Percentiles rank a stretch among this genome's conserved stretches.
These are phyloP conservation scores for Hippocampus barbouri DNA, from an alignment of 2,113 vertebrate species.

Conservation along the genomic window DNA sequence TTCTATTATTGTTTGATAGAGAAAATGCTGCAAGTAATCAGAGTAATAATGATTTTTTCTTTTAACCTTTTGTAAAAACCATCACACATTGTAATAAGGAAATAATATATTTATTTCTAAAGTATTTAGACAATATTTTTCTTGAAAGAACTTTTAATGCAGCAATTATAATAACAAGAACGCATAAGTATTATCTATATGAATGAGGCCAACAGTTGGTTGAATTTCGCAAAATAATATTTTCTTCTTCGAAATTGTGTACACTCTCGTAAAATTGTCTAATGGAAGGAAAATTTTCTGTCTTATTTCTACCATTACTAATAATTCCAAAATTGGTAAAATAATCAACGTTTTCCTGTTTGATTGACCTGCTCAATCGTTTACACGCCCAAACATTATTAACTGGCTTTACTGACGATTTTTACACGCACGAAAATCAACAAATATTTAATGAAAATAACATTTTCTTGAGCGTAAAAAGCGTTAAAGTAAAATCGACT, in stretches of 20 bases:
- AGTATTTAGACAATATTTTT: no score
- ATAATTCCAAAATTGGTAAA: neutral
- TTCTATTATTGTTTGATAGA: neutral
- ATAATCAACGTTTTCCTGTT: neutral
- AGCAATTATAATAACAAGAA: neutral
- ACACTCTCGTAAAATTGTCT: neutral
- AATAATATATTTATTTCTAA: neutral
- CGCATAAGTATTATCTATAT: neutral
- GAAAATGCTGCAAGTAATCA: no score
- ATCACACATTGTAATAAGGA: neutral
- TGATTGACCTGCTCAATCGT: neutral
- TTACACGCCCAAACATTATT: neutral
- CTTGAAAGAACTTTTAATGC: neutral
- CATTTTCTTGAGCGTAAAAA: neutral
- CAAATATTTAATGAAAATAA: neutral
- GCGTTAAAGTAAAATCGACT: no score
- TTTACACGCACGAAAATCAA: neutral
- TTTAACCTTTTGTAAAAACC: neutral
- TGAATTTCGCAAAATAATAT: neutral
- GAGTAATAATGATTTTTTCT: neutral
- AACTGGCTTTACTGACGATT: neutral
- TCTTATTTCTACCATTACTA: neutral
- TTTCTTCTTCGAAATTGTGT: neutral
- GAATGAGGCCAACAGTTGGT: neutral
- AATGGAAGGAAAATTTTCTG: neutral